Conservation (phyloP, 2,797 vertebrate genomes). For the Lagocephalus sceleratus region DNA sequence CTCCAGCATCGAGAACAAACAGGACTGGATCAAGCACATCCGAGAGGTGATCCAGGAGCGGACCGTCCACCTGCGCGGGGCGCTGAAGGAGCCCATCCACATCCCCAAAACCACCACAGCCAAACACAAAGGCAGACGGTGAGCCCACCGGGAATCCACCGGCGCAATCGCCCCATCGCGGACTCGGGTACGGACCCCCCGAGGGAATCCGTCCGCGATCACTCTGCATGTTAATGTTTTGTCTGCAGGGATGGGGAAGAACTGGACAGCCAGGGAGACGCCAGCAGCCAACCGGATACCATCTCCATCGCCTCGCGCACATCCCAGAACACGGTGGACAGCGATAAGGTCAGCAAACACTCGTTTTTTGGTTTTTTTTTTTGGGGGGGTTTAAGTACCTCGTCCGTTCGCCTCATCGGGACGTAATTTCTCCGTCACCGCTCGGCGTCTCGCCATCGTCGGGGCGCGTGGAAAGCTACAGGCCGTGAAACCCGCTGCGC, state of each 20-base stretch:
- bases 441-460: not conserved
- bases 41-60: conserved; percentile 98
- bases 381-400: too few relatives aligned
- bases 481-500: conserved; percentile 45
- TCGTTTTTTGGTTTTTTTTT: too few relatives aligned
- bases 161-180: not conserved
- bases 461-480: conserved; percentile 19
- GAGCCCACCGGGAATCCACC: conserved; percentile 1
- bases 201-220: not conserved
- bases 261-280: conserved; percentile 96
- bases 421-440: not conserved
- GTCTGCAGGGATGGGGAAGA: conserved; percentile 90
- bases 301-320: conserved; percentile 97
- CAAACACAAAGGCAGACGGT: conserved; percentile 93
- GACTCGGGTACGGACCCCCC: too few relatives aligned
- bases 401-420: not conserved
- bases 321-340: conserved; percentile 97
- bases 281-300: conserved; percentile 97
- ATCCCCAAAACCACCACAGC: conserved; percentile 90
- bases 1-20: conserved; percentile 98
- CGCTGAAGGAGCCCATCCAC: conserved; percentile 97
- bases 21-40: conserved; percentile 99
- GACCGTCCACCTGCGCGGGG: conserved; percentile 93
- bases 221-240: conserved; percentile 3
- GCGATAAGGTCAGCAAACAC: conserved; percentile 85